Percentiles rank a stretch among this genome's conserved stretches.
Evolutionary conservation across 2,888 invertebrate genomes (phyloP).

Genomic region (Nudaria mundana): DNA sequence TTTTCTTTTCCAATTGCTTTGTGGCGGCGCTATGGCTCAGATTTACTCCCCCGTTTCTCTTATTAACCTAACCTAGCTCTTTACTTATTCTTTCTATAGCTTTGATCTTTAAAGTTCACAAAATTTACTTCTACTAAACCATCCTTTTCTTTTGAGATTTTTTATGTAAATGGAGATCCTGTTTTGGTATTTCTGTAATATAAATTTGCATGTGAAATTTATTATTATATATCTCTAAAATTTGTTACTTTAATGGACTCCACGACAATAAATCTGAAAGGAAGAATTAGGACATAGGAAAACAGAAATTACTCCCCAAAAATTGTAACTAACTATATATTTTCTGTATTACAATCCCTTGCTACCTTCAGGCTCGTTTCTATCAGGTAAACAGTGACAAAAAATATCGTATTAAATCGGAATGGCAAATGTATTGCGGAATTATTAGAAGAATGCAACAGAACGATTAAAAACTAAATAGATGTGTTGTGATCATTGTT

Average conservation of each 20-base stretch:
- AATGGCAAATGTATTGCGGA: conserved; percentile 78
- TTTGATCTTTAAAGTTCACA: conserved; percentile 33
- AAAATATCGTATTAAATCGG: conserved; percentile 70
- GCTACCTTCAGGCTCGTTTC: conserved; percentile 91
- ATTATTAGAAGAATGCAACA: conserved; percentile 75
- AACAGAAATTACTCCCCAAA: conserved; percentile 40
- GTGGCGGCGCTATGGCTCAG: conserved; percentile 77
- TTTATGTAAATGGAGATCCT: conserved; percentile 36
- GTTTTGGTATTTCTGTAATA: no score
- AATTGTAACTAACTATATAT: conserved; percentile 79
- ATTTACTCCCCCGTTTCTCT: conserved; percentile 45
- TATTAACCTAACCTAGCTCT: no score
- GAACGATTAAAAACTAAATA: conserved; percentile 48
- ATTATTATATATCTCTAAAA: neutral
- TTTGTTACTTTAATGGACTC: conserved; percentile 17
- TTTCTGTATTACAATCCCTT: conserved; percentile 83
- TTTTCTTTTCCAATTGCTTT: conserved; percentile 75
- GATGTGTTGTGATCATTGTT: conserved; percentile 69
- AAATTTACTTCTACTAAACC: conserved; percentile 22
- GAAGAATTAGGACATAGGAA: conserved; percentile 35
- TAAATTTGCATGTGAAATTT: neutral
- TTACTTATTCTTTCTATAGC: conserved; percentile 37
- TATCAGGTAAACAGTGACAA: conserved; percentile 88
- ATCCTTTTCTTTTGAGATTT: conserved; percentile 38
- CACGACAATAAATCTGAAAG: conserved; percentile 33